phyloP scores from a whole-genome alignment of 2,888 invertebrate genomes.

The Acanthopleura granulata region DNA sequence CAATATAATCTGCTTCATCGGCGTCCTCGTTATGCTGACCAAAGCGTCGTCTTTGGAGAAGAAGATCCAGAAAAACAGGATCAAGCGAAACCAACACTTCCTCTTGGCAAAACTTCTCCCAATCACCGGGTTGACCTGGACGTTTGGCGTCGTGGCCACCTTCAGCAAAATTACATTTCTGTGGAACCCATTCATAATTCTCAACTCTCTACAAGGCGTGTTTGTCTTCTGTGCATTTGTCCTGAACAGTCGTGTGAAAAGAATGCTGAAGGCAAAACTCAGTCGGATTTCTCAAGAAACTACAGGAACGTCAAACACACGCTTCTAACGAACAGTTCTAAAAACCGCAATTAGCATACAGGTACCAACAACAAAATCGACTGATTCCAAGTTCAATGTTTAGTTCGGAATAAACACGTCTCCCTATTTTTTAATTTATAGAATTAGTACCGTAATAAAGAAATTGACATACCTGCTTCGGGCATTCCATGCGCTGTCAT shows the following conservation, averaged over 20 bases:
- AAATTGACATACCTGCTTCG: too few relatives aligned
- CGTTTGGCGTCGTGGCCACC: constrained; percentile 44
- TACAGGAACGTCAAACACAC: background rate
- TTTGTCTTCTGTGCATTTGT: constrained; percentile 50
- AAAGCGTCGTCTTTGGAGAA: constrained; percentile 16
- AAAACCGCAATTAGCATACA: too few relatives aligned
- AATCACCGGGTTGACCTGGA: constrained; percentile 57
- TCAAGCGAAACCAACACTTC: constrained; percentile 37
- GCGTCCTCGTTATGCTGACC: constrained; percentile 34
- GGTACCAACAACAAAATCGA: too few relatives aligned
- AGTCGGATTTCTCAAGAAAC: background rate
- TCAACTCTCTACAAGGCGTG: constrained; percentile 50
- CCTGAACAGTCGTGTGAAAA: constrained; percentile 37
- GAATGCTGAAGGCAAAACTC: constrained; percentile 21
- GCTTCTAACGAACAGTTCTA: background rate
- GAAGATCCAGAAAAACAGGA: constrained; percentile 11
- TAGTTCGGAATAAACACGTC: too few relatives aligned
- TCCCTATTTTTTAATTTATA: too few relatives aligned
- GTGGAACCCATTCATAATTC: constrained; percentile 44
- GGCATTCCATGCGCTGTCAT: too few relatives aligned
- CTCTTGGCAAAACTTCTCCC: constrained; percentile 48
- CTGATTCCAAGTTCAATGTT: too few relatives aligned
- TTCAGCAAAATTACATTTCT: constrained; percentile 22
- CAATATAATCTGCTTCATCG: constrained; percentile 44
- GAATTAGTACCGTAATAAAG: too few relatives aligned